Evolutionary conservation across 1,140 invertebrate species (phyloP).

Genomic region (Aphis craccivora): DNA sequence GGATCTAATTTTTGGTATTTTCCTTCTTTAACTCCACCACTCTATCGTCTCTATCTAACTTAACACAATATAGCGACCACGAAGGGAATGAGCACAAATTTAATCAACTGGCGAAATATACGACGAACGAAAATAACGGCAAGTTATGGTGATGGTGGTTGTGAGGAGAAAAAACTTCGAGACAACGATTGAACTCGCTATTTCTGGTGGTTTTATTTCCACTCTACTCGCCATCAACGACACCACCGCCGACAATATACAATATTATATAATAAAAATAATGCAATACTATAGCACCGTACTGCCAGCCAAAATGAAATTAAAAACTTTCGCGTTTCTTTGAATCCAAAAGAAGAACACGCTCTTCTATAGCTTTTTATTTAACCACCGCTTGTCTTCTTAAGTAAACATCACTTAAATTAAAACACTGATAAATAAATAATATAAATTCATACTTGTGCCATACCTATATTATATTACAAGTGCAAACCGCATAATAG

Average conservation of each 20-base stretch:
- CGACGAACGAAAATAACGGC: not conserved
- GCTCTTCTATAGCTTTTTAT: not conserved
- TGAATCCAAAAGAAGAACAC: not conserved
- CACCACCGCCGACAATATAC: not conserved
- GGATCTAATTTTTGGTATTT: conserved; percentile 51
- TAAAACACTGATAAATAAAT: not conserved
- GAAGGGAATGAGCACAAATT: conserved; percentile 40
- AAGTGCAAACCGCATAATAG: not conserved
- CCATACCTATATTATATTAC: not conserved
- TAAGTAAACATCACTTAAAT: not conserved
- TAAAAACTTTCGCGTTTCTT: conserved; percentile 16
- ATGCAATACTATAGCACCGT: not conserved
- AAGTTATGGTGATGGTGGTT: not conserved
- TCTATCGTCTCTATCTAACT: not conserved
- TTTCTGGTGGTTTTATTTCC: not conserved
- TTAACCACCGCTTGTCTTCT: not conserved
- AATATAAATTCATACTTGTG: not conserved
- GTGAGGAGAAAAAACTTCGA: not conserved
- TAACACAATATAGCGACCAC: not conserved
- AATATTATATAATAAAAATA: conserved; percentile 14
- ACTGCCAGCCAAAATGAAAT: not conserved
- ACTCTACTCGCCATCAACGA: not conserved
- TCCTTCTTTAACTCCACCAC: not conserved
- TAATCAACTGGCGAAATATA: conserved; percentile 32
- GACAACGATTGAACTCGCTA: not conserved